phyloP scores from a whole-genome alignment of 2,888 invertebrate species.

The Tenthredo notha region DNA sequence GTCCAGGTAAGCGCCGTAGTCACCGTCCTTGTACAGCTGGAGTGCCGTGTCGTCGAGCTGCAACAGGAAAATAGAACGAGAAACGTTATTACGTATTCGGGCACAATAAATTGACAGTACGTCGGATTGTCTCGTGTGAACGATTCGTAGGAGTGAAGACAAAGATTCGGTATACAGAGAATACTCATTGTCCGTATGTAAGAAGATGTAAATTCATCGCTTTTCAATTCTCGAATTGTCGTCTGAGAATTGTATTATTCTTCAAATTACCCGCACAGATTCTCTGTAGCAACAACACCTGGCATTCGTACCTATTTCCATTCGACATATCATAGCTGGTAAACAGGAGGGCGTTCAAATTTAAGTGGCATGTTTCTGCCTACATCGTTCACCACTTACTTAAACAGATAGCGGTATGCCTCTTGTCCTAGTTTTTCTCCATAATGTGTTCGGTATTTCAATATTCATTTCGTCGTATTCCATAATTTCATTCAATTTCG shows the following conservation, averaged over 20 bases:
- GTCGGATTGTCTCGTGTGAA: not conserved
- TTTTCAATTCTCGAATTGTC: not conserved
- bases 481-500: constrained; percentile 15
- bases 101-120: not conserved
- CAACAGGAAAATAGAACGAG: constrained; percentile 76
- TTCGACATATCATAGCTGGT: not conserved
- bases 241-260: constrained; percentile 3
- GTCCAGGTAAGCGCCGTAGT: constrained; percentile 98
- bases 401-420: not conserved
- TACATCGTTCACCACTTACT: constrained; percentile 16
- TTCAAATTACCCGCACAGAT: not conserved
- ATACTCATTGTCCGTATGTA: not conserved
- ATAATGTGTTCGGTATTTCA: constrained; percentile 20
- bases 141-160: constrained; percentile 23
- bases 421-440: not conserved
- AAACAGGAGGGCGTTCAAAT: not conserved
- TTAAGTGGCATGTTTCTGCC: not conserved
- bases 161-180: not conserved
- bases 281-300: not conserved
- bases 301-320: not conserved
- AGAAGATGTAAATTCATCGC: not conserved
- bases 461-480: constrained; percentile 33
- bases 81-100: not conserved
- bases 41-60: constrained; percentile 98
- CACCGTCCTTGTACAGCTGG: constrained; percentile 98